Conservation (phyloP, 2,797 vertebrate species). For the Cygnus olor region DNA sequence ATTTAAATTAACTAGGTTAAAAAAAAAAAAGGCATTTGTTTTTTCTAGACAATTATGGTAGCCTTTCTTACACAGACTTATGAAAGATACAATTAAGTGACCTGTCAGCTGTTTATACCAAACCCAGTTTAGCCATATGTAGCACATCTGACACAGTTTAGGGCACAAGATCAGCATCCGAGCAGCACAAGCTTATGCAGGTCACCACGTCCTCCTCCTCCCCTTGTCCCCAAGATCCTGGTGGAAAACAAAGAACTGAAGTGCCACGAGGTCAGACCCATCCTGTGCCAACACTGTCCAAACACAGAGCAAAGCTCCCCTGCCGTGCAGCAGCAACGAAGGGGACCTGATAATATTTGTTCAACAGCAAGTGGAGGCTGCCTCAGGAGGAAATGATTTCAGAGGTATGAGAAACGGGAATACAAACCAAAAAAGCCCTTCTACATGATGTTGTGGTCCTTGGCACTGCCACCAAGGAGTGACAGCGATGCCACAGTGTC, state of each 20-base stretch:
- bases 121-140: neutral
- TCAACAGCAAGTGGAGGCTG: neutral
- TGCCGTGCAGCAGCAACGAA: rapidly evolving
- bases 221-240: neutral
- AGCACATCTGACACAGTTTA: rapidly evolving
- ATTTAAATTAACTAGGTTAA: neutral
- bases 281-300: rapidly evolving
- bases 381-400: neutral
- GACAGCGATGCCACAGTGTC: rapidly evolving
- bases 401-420: neutral
- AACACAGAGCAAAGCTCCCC: neutral
- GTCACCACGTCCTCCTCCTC: neutral
- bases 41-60: neutral
- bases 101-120: no score
- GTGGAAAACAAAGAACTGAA: neutral
- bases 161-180: rapidly evolving
- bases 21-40: neutral
- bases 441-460: neutral
- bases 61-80: neutral
- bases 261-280: rapidly evolving
- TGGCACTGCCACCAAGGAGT: neutral
- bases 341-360: neutral
- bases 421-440: neutral
- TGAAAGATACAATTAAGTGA: neutral
- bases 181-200: neutral